phyloP scores from a whole-genome alignment of 2,113 vertebrate species.

The Naja naja region DNA sequence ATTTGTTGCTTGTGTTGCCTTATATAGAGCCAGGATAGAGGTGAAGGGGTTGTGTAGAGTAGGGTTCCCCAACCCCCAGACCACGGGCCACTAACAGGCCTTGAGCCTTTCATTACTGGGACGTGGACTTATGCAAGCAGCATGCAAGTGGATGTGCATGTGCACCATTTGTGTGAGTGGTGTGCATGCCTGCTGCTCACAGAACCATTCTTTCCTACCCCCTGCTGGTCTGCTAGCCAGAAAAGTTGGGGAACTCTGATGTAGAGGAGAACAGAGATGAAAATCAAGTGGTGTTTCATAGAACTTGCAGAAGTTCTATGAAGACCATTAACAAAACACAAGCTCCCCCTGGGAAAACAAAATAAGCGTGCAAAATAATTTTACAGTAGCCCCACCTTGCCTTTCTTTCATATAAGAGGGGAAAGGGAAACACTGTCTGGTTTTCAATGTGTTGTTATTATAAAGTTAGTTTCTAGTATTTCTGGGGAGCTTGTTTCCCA shows the following conservation, averaged over 20 bases:
- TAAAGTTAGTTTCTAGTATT: not conserved
- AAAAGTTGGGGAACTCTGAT: no score
- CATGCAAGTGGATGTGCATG: no score
- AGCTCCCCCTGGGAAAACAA: not conserved
- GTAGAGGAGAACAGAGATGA: not conserved
- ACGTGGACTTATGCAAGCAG: no score
- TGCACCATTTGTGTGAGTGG: no score
- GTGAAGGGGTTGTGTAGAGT: not conserved
- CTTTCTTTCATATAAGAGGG: not conserved
- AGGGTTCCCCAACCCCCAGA: no score
- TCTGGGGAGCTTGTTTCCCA: not conserved
- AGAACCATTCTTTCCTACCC: no score
- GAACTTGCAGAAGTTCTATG: not conserved
- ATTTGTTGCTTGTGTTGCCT: not conserved
- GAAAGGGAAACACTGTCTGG: not conserved
- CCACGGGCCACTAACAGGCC: no score
- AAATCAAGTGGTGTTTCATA: no score
- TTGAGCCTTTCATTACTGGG: no score
- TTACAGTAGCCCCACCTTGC: not conserved
- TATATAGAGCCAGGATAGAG: not conserved
- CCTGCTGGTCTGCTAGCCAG: no score
- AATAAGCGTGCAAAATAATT: not conserved
- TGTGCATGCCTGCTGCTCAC: no score
- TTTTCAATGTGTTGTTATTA: not conserved
- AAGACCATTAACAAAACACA: not conserved